Evolutionary conservation across 2,888 invertebrate species (phyloP).

Genomic region (Ormyrus pomaceus): DNA sequence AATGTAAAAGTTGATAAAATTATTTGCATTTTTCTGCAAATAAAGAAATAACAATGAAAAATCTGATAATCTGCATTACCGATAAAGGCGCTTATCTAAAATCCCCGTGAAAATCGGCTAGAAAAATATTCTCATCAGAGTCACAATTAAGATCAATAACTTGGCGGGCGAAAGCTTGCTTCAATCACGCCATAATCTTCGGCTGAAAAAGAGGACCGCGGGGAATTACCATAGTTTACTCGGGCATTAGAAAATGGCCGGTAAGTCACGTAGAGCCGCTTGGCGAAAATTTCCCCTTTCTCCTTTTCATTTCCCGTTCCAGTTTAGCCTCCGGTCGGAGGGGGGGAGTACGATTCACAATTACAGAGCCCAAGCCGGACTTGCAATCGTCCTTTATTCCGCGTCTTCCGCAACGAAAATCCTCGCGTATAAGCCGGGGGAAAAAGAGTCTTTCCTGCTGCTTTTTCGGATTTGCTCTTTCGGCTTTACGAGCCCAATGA

Average conservation of each 20-base stretch:
- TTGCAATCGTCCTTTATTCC: slow-evolving; percentile 3
- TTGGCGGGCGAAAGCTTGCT: too few species aligned
- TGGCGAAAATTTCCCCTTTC: neutral
- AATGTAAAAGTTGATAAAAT: too few species aligned
- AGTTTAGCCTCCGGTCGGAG: neutral
- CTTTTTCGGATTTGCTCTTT: neutral
- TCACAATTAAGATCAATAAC: neutral
- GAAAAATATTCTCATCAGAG: neutral
- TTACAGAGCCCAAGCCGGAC: neutral
- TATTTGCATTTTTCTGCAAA: too few species aligned
- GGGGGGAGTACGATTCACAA: neutral
- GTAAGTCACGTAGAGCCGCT: neutral
- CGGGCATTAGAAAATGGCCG: neutral
- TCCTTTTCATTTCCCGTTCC: slow-evolving; percentile 18
- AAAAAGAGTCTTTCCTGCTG: too few species aligned
- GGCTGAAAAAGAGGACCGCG: too few species aligned
- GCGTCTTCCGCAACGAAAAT: neutral
- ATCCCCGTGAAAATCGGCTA: neutral
- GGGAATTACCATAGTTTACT: neutral
- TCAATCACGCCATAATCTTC: too few species aligned
- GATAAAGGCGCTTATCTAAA: too few species aligned
- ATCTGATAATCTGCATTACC: too few species aligned
- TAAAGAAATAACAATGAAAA: too few species aligned
- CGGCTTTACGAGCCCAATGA: too few species aligned
- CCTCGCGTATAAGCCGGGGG: neutral